Percentiles rank a stretch among this genome's conserved stretches.
These are phyloP conservation scores for Pseudorhiza aurosa DNA, from an alignment of 30 jellyfish, hydroid and myxozoan genomes.

Conservation along the genomic window DNA sequence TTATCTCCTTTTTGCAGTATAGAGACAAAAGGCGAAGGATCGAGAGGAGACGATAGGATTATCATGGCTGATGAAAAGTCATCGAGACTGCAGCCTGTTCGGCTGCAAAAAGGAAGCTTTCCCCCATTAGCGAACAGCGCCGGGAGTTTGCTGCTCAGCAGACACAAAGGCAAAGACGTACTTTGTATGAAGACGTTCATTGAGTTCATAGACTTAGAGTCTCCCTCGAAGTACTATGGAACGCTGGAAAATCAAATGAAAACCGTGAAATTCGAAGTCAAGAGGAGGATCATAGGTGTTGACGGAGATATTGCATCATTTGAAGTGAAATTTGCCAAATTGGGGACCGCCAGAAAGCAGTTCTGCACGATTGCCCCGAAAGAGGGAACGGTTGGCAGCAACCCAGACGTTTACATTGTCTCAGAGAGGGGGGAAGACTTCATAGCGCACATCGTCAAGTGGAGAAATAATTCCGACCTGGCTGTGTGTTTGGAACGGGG, in stretches of 20 bases:
- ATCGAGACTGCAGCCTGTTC: not conserved
- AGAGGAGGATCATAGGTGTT: not conserved
- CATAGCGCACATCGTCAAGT: not conserved
- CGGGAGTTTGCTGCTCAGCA: not conserved
- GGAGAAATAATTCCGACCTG: not conserved
- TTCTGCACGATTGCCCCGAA: not conserved
- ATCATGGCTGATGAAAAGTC: too few species aligned
- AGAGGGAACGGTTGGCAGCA: not conserved
- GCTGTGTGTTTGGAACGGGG: not conserved
- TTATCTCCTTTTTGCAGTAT: too few species aligned
- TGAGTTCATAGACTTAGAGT: not conserved
- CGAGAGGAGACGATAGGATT: too few species aligned
- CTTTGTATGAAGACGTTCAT: not conserved
- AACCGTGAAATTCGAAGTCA: not conserved
- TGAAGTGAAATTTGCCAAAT: not conserved
- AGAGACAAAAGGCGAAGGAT: too few species aligned
- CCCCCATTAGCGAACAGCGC: not conserved
- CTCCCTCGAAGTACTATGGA: not conserved
- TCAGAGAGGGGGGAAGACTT: slow-evolving; percentile 1
- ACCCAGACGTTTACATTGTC: not conserved
- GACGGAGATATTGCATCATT: not conserved
- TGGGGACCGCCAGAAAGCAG: not conserved
- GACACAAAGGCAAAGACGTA: not conserved
- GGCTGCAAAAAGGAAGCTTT: not conserved
- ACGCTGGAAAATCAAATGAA: not conserved